Conservation (phyloP, 2,113 vertebrate genomes). For the Petaurus breviceps region DNA sequence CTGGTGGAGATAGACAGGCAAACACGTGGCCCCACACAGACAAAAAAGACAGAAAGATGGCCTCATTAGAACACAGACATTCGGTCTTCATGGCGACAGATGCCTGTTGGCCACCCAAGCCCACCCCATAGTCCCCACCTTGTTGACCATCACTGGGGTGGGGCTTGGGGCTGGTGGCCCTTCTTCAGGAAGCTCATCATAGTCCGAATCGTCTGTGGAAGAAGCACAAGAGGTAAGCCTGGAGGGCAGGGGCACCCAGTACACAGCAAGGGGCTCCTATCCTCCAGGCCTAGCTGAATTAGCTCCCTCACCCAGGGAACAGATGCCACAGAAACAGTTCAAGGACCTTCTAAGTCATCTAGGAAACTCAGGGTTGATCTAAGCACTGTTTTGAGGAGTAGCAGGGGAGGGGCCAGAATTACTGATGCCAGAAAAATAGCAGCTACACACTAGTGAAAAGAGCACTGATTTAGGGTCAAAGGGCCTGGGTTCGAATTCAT, state of each 20-base stretch:
- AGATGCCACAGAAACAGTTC: neutral
- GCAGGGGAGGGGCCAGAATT: neutral
- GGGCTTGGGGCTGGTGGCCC: constrained; percentile 28
- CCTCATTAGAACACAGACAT: neutral
- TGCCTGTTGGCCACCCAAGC: neutral
- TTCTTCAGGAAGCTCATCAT: constrained; percentile 74
- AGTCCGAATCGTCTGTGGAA: constrained; percentile 76
- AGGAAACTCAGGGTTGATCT: neutral
- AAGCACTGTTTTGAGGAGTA: neutral
- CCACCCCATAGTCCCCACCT: constrained; percentile 64
- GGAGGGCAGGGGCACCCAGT: neutral
- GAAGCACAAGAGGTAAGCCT: neutral
- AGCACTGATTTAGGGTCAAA: neutral
- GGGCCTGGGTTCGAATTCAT: neutral
- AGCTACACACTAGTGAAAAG: neutral
- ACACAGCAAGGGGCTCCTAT: neutral
- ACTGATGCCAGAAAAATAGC: neutral
- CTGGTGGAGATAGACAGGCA: neutral
- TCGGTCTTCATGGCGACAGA: neutral
- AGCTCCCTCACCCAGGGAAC: neutral
- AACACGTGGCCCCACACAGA: neutral
- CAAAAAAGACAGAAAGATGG: neutral
- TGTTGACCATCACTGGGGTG: constrained; percentile 71
- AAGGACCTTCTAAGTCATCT: neutral
- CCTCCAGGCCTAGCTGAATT: neutral